Conservation (phyloP, 37 sponge, comb jelly and placozoan species). For the Geodia barretti region DNA sequence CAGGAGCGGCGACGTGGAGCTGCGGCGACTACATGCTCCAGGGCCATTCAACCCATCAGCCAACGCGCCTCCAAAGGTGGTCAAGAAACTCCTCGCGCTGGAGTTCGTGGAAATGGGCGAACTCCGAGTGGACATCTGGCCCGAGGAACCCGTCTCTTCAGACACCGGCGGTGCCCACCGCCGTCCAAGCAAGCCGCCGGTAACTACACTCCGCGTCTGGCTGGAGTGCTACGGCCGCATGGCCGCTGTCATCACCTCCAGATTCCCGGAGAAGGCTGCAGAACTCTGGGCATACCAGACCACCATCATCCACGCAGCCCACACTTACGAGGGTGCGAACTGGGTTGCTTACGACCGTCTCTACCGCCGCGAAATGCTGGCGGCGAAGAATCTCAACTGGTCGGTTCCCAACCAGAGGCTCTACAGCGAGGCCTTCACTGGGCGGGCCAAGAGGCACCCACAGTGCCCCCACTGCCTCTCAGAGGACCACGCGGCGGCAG, state of each 20-base stretch:
- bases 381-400: not conserved
- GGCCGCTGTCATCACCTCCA: not conserved
- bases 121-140: not conserved
- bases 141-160: not conserved
- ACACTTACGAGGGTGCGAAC: not conserved
- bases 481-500: not conserved
- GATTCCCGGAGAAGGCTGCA: constrained; percentile 2
- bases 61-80: too few relatives aligned
- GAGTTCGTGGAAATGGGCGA: constrained; percentile 13
- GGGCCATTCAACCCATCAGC: too few relatives aligned
- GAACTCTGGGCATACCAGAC: constrained; percentile 7
- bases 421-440: constrained; percentile 8
- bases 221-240: not conserved
- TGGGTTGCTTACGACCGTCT: constrained; percentile 6
- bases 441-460: not conserved
- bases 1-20: too few relatives aligned
- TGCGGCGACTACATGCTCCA: too few relatives aligned
- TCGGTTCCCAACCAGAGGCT: not conserved
- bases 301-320: constrained; percentile 1
- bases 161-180: not conserved
- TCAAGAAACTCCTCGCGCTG: too few relatives aligned
- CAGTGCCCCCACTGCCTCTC: not conserved
- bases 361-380: constrained; percentile 1
- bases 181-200: not conserved
- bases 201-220: not conserved